phyloP scores from a whole-genome alignment of 2,888 invertebrate species.

The Pristionchus japonicus region DNA sequence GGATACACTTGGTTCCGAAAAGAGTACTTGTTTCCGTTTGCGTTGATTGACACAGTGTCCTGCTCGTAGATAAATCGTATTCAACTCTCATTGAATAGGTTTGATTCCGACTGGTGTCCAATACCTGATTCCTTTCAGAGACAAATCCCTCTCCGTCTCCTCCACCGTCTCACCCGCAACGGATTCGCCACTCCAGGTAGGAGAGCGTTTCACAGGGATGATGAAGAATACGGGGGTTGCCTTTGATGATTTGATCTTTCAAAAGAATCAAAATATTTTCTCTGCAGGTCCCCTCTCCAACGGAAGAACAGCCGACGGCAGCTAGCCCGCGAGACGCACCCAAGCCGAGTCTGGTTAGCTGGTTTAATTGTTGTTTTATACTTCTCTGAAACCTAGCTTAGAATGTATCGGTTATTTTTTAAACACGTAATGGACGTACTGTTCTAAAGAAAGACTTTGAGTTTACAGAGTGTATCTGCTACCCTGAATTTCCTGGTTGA shows the following conservation, averaged over 20 bases:
- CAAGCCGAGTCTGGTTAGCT: background rate
- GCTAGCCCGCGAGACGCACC: background rate
- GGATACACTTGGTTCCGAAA: too few relatives aligned
- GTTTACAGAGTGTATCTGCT: background rate
- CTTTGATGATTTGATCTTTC: background rate
- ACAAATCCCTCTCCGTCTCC: background rate
- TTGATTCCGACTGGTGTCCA: background rate
- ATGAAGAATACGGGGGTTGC: background rate
- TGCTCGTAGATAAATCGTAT: too few relatives aligned
- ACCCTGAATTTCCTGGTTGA: background rate
- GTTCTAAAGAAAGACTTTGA: background rate
- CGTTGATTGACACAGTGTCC: too few relatives aligned
- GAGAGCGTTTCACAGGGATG: background rate
- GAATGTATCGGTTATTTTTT: too few relatives aligned
- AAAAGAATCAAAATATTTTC: background rate
- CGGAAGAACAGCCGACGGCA: background rate
- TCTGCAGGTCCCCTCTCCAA: background rate
- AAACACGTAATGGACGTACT: background rate
- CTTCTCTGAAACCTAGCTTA: too few relatives aligned
- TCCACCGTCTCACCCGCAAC: conserved; percentile 4
- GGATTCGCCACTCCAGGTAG: background rate
- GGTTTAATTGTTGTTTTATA: background rate
- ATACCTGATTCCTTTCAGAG: background rate
- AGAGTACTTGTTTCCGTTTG: too few relatives aligned
- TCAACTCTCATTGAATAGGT: too few relatives aligned